Conservation (phyloP, 2,113 vertebrate genomes). For the Podocnemis expansa region DNA sequence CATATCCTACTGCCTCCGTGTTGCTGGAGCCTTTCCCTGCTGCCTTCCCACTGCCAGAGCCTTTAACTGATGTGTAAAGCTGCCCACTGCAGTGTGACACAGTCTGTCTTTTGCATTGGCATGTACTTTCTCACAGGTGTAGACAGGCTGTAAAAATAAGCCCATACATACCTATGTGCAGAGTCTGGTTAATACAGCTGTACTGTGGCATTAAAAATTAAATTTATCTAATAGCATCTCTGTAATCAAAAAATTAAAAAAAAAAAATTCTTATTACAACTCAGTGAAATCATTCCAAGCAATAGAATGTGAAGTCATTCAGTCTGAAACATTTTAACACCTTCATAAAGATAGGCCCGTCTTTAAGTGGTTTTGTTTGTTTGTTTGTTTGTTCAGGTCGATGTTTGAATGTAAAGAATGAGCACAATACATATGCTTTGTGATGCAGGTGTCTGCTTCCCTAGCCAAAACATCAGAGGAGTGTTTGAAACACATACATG, state of each 20-base stretch:
- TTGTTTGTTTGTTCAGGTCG: not conserved
- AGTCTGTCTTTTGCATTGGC: no score
- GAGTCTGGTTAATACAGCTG: not conserved
- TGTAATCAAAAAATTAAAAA: not conserved
- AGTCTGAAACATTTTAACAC: not conserved
- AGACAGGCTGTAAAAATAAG: not conserved
- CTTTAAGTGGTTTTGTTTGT: not conserved
- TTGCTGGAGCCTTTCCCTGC: no score
- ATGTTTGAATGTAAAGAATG: not conserved
- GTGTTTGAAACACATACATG: not conserved
- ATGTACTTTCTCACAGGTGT: no score
- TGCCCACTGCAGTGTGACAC: not conserved
- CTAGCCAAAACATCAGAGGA: not conserved
- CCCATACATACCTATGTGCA: not conserved
- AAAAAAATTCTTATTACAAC: fast-evolving
- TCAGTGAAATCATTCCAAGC: not conserved
- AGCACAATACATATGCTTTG: not conserved
- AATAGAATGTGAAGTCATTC: not conserved
- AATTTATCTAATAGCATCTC: not conserved
- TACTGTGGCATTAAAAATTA: not conserved
- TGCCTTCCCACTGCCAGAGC: no score
- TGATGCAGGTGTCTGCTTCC: not conserved
- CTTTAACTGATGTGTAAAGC: no score
- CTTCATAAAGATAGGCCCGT: not conserved
- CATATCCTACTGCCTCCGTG: no score